Conservation (phyloP, 2,888 invertebrate genomes). For the Rhopalosiphum nymphaeae region DNA sequence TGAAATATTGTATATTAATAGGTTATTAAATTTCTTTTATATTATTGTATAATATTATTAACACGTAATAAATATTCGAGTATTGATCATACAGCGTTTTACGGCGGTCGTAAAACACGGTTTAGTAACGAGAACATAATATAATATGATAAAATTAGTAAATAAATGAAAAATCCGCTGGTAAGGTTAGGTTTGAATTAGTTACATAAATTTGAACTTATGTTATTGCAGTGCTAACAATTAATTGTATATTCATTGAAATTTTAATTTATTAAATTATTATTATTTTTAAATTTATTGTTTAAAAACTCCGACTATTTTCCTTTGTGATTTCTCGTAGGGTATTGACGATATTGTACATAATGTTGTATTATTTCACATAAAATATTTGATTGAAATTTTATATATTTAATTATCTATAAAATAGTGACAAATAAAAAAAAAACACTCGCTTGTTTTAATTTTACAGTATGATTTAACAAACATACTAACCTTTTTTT, state of each 20-base stretch:
- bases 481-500: too few species aligned
- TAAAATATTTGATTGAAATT: neutral
- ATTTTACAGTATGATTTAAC: neutral
- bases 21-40: neutral
- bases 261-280: neutral
- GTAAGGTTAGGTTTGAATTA: neutral
- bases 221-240: neutral
- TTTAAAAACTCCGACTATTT: neutral
- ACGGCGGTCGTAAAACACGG: neutral
- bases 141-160: neutral
- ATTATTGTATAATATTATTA: neutral
- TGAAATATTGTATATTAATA: neutral
- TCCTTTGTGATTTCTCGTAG: neutral
- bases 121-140: neutral
- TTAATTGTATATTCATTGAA: neutral
- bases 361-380: neutral
- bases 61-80: slow-evolving; percentile 23
- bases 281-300: neutral
- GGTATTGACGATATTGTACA: neutral
- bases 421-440: neutral
- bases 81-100: neutral
- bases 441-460: neutral
- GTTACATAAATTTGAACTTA: neutral
- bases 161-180: neutral
- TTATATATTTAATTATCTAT: neutral